Conservation (phyloP, 1,140 invertebrate species). For the Stegodyphus dumicola region DNA sequence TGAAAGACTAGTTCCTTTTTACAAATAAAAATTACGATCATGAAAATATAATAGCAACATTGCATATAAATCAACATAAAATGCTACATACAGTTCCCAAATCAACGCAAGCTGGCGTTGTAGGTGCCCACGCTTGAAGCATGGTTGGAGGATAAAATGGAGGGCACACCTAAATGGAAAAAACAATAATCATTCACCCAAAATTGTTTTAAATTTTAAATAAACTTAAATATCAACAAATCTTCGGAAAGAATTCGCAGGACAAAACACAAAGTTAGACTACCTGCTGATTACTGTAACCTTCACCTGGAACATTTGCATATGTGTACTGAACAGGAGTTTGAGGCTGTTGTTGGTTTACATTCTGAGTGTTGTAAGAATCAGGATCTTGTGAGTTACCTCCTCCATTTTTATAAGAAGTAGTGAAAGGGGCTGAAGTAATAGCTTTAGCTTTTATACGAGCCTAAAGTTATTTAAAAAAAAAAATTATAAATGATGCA, state of each 20-base stretch:
- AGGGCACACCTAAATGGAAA: constrained; percentile 57
- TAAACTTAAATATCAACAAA: background rate
- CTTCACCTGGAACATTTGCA: constrained; percentile 49
- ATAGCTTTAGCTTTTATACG: constrained; percentile 91
- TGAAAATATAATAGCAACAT: too few relatives aligned
- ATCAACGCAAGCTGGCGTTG: constrained; percentile 62
- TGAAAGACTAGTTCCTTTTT: too few relatives aligned
- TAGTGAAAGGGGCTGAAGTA: constrained; percentile 75
- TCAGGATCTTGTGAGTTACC: constrained; percentile 41
- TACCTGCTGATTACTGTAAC: constrained; percentile 58
- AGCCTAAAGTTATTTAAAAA: constrained; percentile 69
- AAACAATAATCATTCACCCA: background rate
- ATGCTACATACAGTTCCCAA: constrained; percentile 63
- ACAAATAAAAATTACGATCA: too few relatives aligned
- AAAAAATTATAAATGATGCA: background rate
- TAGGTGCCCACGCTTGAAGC: constrained; percentile 63
- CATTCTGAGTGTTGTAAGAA: constrained; percentile 50
- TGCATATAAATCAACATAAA: too few relatives aligned
- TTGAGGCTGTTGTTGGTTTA: constrained; percentile 62
- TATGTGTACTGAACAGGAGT: constrained; percentile 55
- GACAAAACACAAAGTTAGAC: background rate
- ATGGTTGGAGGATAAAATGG: constrained; percentile 65
- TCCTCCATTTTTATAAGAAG: constrained; percentile 67
- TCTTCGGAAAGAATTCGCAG: background rate
- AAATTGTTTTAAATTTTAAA: background rate